Base-by-base conservation (phyloP, 2,113 vertebrate genomes). In the Burhinus bistriatus region DNA sequence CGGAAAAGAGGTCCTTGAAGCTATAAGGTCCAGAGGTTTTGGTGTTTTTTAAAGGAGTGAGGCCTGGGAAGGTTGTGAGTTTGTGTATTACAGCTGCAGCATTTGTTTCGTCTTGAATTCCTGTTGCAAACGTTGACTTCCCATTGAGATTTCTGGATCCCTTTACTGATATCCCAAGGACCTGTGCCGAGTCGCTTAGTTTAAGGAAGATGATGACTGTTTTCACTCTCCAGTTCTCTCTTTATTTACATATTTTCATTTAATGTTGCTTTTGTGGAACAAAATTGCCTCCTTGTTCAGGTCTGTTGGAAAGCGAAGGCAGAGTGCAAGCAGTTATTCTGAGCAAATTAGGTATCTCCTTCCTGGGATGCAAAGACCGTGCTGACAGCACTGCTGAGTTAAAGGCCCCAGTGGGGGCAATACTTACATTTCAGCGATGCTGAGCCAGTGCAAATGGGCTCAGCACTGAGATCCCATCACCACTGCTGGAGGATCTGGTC, bases 1-100 rank as follows among this genome's bases (percentile, higher is more conserved):
- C 91, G 26, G 54, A 96, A 95, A 81, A 79, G 83, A 84, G 76
- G 76, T 97, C 90, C 97, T 95, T 92, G 93, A 96, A 96, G 89
- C 86, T 38, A 57, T 65, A 84, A 88, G 85, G 93, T 86, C 69
- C 94, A 94, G 96, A 97, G 88, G 77, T 92, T 96, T 93, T 30
- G 57, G 80, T 95, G 95, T 78, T 97, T 97, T 87, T 80, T 96
- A 94, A 96, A 68, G 84, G 90, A 87, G 55, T 15, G 62, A 87
- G 95, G 88, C 94, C 22, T 36, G 87, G 55, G 68, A 82, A 95
- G 80, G 89, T 59, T 92, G 94, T 90, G 72, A 83, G 80, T 97
- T 95, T 97, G 94, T 91, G 79, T 80, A 42, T 90, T 87, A 78
- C 59, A 87, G 80, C 57, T 95, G 75, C 38, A 71, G 29, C 27